These are phyloP conservation scores for Eolophus roseicapilla DNA, from an alignment of 2,113 vertebrate genomes.

Conservation along the genomic window DNA sequence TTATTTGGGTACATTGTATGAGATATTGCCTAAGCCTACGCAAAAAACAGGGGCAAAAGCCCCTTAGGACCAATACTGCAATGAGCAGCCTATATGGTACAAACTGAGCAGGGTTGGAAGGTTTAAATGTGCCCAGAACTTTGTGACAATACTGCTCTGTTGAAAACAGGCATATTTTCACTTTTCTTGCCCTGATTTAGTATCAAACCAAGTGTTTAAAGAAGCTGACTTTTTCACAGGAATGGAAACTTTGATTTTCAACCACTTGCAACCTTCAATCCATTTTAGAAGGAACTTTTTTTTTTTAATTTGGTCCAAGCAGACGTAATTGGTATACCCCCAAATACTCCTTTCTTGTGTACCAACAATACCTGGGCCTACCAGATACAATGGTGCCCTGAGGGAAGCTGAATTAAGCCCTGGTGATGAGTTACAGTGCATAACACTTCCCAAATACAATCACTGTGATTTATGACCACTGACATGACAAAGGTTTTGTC, in stretches of 20 bases:
- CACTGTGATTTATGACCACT: conserved; percentile 23
- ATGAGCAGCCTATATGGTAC: neutral
- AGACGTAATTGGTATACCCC: neutral
- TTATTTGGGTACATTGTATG: neutral
- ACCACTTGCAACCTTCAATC: neutral
- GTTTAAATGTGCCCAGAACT: neutral
- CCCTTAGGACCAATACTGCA: neutral
- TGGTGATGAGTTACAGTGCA: conserved; percentile 18
- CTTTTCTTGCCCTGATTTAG: neutral
- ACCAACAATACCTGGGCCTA: neutral
- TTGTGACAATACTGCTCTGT: neutral
- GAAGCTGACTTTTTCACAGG: neutral
- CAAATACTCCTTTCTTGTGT: neutral
- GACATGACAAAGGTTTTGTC: conserved; percentile 49
- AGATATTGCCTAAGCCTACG: neutral
- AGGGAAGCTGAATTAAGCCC: conserved; percentile 35
- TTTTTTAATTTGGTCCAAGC: neutral
- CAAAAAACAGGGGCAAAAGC: neutral
- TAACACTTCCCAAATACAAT: neutral
- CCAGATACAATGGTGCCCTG: neutral
- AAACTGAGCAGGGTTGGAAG: neutral
- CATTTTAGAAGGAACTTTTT: neutral
- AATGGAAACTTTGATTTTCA: neutral
- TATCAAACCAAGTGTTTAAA: neutral
- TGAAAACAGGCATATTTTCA: neutral